Evolutionary conservation across 2,888 invertebrate genomes (phyloP).

Genomic region (Cryptops parisi): DNA sequence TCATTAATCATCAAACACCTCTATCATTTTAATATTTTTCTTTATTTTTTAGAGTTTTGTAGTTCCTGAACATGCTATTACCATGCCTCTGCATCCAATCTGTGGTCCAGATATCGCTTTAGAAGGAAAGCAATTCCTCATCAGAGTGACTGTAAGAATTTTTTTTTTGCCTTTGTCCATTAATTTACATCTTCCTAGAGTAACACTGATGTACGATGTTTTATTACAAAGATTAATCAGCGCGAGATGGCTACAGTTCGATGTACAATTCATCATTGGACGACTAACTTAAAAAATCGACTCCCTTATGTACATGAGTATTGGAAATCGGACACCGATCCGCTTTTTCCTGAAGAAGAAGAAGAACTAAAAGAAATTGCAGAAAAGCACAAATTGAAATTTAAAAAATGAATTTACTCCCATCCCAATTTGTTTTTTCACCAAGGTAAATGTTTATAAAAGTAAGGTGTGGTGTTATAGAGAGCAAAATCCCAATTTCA

Average conservation of each 20-base stretch:
- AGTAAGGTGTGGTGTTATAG: no score
- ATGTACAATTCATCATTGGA: slow-evolving; percentile 66
- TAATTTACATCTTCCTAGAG: no score
- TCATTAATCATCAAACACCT: background rate
- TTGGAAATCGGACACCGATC: slow-evolving; percentile 40
- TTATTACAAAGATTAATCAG: slow-evolving; percentile 46
- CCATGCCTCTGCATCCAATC: slow-evolving; percentile 55
- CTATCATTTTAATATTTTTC: slow-evolving; percentile 2
- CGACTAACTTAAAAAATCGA: slow-evolving; percentile 45
- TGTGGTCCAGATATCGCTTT: slow-evolving; percentile 64
- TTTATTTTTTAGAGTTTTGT: slow-evolving; percentile 33
- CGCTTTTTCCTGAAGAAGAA: slow-evolving; percentile 46
- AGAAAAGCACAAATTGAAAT: no score
- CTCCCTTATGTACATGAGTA: slow-evolving; percentile 37
- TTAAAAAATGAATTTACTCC: no score
- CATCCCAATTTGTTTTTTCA: no score
- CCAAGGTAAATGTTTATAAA: no score
- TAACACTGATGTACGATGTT: no score
- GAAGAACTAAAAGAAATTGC: no score
- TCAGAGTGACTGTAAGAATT: slow-evolving; percentile 52
- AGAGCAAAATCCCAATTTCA: no score
- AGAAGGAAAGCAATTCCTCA: slow-evolving; percentile 63
- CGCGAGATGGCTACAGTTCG: slow-evolving; percentile 52
- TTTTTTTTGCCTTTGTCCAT: no score
- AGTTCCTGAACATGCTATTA: slow-evolving; percentile 58